Conservation (phyloP, 1,140 invertebrate genomes). For the Bilobella aurantiaca region DNA sequence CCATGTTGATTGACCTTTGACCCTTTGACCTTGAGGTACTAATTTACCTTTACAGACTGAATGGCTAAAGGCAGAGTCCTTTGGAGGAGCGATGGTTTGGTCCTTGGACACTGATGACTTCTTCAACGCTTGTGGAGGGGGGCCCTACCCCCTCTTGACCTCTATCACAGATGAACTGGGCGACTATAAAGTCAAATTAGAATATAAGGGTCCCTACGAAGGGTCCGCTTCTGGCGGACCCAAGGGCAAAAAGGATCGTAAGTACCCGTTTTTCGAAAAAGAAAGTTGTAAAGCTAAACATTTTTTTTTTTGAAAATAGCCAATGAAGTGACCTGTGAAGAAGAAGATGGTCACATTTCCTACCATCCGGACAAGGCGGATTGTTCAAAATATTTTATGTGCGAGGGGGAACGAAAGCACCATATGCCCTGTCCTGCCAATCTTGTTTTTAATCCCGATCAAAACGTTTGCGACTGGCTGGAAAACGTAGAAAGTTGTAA, state of each 20-base stretch:
- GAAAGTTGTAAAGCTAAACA: conserved; percentile 5
- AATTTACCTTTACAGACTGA: conserved; percentile 55
- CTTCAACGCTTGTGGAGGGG: conserved; percentile 72
- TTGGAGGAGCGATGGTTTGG: conserved; percentile 96
- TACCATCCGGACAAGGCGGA: conserved; percentile 83
- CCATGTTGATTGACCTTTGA: neutral
- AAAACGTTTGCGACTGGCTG: conserved; percentile 92
- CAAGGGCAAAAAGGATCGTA: conserved; percentile 51
- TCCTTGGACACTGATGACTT: conserved; percentile 94
- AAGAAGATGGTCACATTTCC: conserved; percentile 85
- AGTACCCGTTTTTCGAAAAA: conserved; percentile 42
- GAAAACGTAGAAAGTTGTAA: conserved; percentile 81
- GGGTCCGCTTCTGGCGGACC: conserved; percentile 46
- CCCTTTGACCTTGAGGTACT: neutral
- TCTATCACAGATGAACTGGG: conserved; percentile 74
- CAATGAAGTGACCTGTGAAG: conserved; percentile 76
- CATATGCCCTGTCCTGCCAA: conserved; percentile 54
- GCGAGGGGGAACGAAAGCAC: conserved; percentile 63
- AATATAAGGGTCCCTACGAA: conserved; percentile 78
- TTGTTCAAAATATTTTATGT: conserved; percentile 91
- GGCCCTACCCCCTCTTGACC: conserved; percentile 78
- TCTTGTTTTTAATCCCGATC: conserved; percentile 82
- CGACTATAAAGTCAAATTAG: conserved; percentile 70
- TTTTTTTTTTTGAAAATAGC: conserved; percentile 46
- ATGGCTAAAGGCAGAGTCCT: conserved; percentile 86